Evolutionary conservation across 2,113 vertebrate species (phyloP), one percentile per base, ranked within the genome.

Genomic region (Malurus cyaneus): DNA sequence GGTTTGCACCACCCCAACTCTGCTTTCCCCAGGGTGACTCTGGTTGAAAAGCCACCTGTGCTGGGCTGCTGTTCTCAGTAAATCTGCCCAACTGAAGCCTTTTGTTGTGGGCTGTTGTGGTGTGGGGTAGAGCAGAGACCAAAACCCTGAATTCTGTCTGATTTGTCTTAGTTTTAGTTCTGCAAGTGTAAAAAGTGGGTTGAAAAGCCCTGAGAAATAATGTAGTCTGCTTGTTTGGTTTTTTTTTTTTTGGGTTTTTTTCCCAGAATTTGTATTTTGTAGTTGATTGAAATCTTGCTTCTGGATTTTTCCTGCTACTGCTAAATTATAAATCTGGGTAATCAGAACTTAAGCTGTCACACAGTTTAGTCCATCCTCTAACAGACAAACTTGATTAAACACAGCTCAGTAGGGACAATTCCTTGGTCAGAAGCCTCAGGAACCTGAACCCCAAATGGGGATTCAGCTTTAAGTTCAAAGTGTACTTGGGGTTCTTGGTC

Each of bases 31-130:
- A 18, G 42, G 47, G 16, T 64, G 89, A 9, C 8, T 34, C 39
- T 93, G 44, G 78, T 66, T 80, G 67, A 67, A 42, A 73, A 73
- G 44, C n/a, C 94, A 94, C 87, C 94, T 96, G 94, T 53, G 89
- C 89, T 42, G 61, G 79, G 70, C 49, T 85, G 65, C 74, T 82
- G 62, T 32, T 60, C 41, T 66, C 2, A 2, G 67, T 61, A 8
- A 18, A 26, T 25, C 72, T 78, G 60, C 76, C 79, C 92, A 95
- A n/a, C 86, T 83, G 92, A 86, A 92, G 62, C 50, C 54, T 73
- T 83, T 39, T 93, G 49, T 56, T 91, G 72, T 88, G 89, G 72
- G 56, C 50, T 49, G 28, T 24, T 83, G 61, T 60, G 70, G 65
- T 60, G 56, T 76, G 70, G 57, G 52, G 28, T 89, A 39, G 23